phyloP scores from a whole-genome alignment of 2,888 invertebrate genomes.

The Drosophila acutilabella region DNA sequence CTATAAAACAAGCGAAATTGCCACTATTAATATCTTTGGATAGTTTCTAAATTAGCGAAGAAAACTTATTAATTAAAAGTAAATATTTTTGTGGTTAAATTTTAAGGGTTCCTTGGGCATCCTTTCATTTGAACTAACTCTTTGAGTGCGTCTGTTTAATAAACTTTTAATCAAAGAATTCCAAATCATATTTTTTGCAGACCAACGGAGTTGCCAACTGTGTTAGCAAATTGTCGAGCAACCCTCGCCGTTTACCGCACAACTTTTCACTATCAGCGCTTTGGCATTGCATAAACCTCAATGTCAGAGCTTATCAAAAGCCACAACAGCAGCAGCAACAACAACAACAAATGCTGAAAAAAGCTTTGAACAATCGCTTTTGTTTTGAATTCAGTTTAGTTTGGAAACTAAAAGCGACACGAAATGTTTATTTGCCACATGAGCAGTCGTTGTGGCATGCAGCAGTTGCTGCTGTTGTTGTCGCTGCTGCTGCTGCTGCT shows the following conservation, averaged over 20 bases:
- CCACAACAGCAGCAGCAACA: too few relatives aligned
- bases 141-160: too few relatives aligned
- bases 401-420: not conserved
- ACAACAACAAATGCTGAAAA: not conserved
- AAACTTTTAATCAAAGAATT: too few relatives aligned
- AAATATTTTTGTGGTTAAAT: too few relatives aligned
- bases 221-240: not conserved
- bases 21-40: too few relatives aligned
- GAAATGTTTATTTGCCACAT: not conserved
- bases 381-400: not conserved
- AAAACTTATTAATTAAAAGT: too few relatives aligned
- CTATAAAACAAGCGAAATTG: too few relatives aligned
- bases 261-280: slow-evolving; percentile 15
- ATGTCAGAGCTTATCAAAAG: slow-evolving; percentile 45
- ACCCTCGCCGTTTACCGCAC: slow-evolving; percentile 1
- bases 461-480: not conserved
- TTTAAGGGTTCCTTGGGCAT: too few relatives aligned
- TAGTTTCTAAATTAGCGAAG: too few relatives aligned
- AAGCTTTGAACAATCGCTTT: not conserved
- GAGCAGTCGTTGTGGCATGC: slow-evolving; percentile 3
- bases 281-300: slow-evolving; percentile 52
- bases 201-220: not conserved
- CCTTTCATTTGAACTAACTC: too few relatives aligned
- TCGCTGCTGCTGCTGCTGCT: not conserved
- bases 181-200: not conserved